A percentile compares a stretch with the other conserved stretches of the same genome.
Conservation (phyloP, 2,113 vertebrate genomes). For the Nibea coibor region DNA sequence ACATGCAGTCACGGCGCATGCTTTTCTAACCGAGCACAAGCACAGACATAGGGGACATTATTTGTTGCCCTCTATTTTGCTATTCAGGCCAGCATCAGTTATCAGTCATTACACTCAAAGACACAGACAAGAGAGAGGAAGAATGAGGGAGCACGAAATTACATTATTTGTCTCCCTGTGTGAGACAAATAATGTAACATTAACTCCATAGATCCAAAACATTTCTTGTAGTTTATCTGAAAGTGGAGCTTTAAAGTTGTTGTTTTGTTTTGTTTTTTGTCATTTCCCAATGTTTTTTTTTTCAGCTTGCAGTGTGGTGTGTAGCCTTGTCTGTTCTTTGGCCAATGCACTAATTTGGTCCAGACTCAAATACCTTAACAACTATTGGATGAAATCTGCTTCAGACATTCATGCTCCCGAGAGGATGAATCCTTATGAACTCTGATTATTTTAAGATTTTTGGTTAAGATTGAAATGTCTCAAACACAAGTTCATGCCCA, state of each 20-base stretch:
- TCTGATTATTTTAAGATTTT: neutral
- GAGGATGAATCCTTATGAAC: neutral
- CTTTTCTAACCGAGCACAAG: neutral
- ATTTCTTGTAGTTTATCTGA: neutral
- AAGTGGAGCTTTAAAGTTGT: neutral
- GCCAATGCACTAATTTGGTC: neutral
- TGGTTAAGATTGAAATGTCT: too few species aligned
- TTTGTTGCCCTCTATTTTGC: slow-evolving; percentile 11
- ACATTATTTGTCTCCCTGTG: neutral
- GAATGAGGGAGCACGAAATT: neutral
- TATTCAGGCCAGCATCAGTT: neutral
- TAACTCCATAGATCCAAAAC: neutral
- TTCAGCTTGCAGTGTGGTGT: neutral
- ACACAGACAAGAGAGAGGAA: neutral
- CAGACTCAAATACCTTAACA: neutral
- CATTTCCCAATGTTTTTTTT: neutral
- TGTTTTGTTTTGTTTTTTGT: neutral
- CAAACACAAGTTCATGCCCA: neutral
- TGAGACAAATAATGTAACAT: slow-evolving; percentile 14
- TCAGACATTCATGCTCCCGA: neutral
- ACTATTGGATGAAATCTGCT: neutral
- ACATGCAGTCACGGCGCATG: neutral
- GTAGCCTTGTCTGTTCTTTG: neutral
- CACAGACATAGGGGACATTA: neutral
- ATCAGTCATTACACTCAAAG: slow-evolving; percentile 7